Evolutionary conservation across 1,140 invertebrate species (phyloP), one percentile per base, ranked within the genome.

Genomic region (Araneus ventricosus): DNA sequence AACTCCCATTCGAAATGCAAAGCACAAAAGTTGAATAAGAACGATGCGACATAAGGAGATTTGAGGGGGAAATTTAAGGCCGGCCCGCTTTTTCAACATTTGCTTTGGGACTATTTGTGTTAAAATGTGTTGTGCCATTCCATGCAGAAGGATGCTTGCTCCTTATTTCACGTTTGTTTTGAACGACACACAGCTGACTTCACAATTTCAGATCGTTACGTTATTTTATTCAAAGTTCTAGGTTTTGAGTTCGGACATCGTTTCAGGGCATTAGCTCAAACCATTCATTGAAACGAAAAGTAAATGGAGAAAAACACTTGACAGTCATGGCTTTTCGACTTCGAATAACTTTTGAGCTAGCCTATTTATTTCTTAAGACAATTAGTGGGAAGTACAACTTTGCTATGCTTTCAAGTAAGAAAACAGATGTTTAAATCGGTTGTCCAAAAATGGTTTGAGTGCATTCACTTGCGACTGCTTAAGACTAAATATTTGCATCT

Each of bases 11-110:
- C 17, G 52, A 10, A 14, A 90, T 90, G 88, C 88, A 90, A 90
- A 90, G 88, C 88, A 90, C 88, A 82, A 82, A 82, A 90, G 39
- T 90, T 82, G 67, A 90, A 82, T 90, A 90, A 90, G 75, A 90
- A 59, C 75, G 75, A 89, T 89, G 88, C 70, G 88, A 75, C 88
- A 89, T 75, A 89, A 89, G 41, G 79, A 82, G 88, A 24, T 90
- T 90, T 90, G 39, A 82, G 45, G 75, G 41, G 30, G 22, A 90
- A 63, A 24, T 90, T 63, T 41, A 89, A 27, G 67, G 7, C 45
- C 27, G 37, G 61, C 5, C 20, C 41, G 24, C 39, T 39, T 89
- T 89, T 88, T 89, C 70, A 39, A 30, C 57, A 75, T 59, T 82
- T 57, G 27, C 88, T 90, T 61, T 39, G 57, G 52, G 75, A 90